Percentiles rank a stretch among this genome's conserved stretches.
Conservation (phyloP, 2,113 vertebrate species). For the Chascanopsetta lugubris region DNA sequence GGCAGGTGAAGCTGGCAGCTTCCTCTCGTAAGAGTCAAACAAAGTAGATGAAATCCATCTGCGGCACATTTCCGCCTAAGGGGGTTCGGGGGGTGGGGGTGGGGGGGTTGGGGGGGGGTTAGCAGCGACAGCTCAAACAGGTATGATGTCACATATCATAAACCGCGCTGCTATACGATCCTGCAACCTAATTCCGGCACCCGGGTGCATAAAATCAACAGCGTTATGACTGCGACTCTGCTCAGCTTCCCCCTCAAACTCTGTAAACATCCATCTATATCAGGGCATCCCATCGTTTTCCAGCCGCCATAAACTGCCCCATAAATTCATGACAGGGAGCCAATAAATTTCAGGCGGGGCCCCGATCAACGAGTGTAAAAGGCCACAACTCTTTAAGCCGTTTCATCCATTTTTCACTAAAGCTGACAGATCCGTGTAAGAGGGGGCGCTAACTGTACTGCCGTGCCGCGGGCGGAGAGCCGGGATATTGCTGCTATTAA, state of each 20-base stretch:
- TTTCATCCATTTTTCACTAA: neutral
- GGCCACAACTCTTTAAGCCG: neutral
- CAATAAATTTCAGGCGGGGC: neutral
- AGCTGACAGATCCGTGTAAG: neutral
- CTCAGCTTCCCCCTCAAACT: neutral
- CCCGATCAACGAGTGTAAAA: neutral
- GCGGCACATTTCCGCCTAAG: neutral
- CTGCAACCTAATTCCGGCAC: neutral
- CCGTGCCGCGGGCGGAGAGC: neutral
- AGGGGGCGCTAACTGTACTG: neutral
- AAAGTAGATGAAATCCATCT: neutral
- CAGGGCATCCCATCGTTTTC: neutral
- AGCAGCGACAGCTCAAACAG: neutral
- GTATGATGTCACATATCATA: neutral
- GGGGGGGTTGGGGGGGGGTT: too few relatives aligned
- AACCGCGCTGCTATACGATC: neutral
- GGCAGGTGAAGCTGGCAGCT: neutral
- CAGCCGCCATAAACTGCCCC: neutral
- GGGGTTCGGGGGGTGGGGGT: too few relatives aligned
- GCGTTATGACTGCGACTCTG: neutral
- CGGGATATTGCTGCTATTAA: neutral
- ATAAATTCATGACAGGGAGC: neutral
- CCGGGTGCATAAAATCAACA: neutral
- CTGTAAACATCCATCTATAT: neutral
- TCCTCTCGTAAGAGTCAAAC: neutral